Percentiles rank a stretch among this genome's conserved stretches.
These are phyloP conservation scores for Pocillopora grandis DNA, from an alignment of 92 coral and sea anemone genomes.

Conservation along the genomic window DNA sequence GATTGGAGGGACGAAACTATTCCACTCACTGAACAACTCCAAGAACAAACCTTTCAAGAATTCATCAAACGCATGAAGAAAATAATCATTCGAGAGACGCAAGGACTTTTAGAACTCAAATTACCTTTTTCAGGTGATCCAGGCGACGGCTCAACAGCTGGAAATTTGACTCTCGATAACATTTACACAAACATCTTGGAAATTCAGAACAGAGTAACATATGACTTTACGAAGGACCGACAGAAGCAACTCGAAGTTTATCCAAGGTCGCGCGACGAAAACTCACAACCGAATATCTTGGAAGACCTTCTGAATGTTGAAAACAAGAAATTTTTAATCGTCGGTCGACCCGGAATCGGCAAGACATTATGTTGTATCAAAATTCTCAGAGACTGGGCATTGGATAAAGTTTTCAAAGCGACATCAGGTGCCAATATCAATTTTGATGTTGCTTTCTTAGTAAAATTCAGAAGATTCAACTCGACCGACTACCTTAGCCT, in stretches of 20 bases:
- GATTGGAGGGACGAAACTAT: no score
- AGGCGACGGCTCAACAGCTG: neutral
- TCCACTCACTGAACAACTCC: no score
- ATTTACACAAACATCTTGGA: neutral
- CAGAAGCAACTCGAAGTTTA: neutral
- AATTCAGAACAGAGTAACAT: neutral
- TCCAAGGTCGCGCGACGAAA: neutral
- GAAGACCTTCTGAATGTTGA: neutral
- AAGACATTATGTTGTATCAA: slow-evolving; percentile 5
- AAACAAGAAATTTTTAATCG: slow-evolving; percentile 17
- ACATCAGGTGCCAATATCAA: neutral
- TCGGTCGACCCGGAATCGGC: no score
- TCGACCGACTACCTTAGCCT: neutral
- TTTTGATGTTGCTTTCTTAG: neutral
- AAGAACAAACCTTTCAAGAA: no score
- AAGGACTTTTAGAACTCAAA: neutral
- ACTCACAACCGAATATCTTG: no score
- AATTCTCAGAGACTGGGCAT: slow-evolving; percentile 50
- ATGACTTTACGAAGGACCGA: neutral
- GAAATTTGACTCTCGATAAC: neutral
- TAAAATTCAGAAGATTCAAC: slow-evolving; percentile 41
- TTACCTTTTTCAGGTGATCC: neutral
- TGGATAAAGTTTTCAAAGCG: neutral
- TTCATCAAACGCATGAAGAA: no score
- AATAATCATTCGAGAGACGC: no score